These are phyloP conservation scores for Dicranocentrus wangi DNA, from an alignment of 2,888 invertebrate species.

Conservation along the genomic window DNA sequence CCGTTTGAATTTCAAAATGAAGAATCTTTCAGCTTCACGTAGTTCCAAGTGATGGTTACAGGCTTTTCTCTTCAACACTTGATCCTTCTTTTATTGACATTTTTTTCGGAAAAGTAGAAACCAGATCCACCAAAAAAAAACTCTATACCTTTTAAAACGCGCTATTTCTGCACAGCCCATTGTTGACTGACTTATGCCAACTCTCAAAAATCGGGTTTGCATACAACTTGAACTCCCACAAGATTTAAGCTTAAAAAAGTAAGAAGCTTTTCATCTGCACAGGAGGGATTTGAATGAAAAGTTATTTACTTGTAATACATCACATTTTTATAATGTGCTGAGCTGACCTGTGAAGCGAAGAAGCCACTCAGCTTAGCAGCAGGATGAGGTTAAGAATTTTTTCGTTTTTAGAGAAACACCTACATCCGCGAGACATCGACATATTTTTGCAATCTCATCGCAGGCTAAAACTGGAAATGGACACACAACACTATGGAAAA, in stretches of 20 bases:
- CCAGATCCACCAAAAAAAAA: too few relatives aligned
- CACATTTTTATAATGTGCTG: constrained; percentile 40
- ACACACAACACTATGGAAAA: too few relatives aligned
- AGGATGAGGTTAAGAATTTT: background rate
- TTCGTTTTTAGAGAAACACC: too few relatives aligned
- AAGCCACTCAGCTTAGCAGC: background rate
- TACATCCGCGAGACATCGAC: too few relatives aligned
- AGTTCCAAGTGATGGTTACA: too few relatives aligned
- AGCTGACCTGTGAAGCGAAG: constrained; percentile 31
- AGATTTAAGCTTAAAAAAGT: constrained; percentile 11
- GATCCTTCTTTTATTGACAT: constrained; percentile 26
- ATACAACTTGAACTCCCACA: constrained; percentile 25
- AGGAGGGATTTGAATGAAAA: constrained; percentile 32
- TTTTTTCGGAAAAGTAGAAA: constrained; percentile 13
- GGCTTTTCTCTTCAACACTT: too few relatives aligned
- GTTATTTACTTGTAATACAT: constrained; percentile 53
- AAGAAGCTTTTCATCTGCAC: too few relatives aligned
- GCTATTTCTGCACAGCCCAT: background rate
- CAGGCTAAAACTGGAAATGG: too few relatives aligned
- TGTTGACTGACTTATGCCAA: constrained; percentile 23
- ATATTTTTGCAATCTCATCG: too few relatives aligned
- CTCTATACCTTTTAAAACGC: too few relatives aligned
- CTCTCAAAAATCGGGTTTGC: background rate
- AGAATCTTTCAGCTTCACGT: constrained; percentile 21
- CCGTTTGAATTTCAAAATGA: constrained; percentile 40